Base-by-base conservation (phyloP, 2,888 invertebrate species). In the Cheiracanthium punctorium region DNA sequence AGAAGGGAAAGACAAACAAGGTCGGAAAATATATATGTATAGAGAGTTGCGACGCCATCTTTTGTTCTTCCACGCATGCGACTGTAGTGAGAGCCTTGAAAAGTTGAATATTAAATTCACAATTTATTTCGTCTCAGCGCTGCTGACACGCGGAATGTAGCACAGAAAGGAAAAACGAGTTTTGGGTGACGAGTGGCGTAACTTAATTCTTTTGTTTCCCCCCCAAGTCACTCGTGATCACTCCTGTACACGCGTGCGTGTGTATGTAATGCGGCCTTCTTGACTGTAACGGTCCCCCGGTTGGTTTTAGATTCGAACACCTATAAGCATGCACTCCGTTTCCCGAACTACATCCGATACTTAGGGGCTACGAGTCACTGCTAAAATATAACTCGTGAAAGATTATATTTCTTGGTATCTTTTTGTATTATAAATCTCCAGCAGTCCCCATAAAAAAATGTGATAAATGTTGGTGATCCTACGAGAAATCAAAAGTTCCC, bases 101-200 rank as follows among this genome's bases (percentile, higher is more conserved):
- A 37, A 82, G 84, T 67, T 85, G 85, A 85, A 85, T 85, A 85
- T 85, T 85, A 85, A 85, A 85, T 85, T 85, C 85, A 85, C 85
- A 85, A 85, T 85, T 85, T 85, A 85, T 85, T 85, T 71, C 85
- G 30, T 28, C 85, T 79, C 80, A 85, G 70, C 17, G n/a, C 1
- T 75, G 58, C 79, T 84, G 85, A 80, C 85, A 85, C 74, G 64
- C 41, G 32, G 52, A 82, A 77, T 70, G 70, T 24, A 20, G 64
- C 72, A 64, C 43, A 67, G 52, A 32, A 37, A 33, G 64, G 14
- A n/a, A 20, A 30, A 28, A 32, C 30, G 32, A 28, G 82, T 30
- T n/a, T n/a, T n/a, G 17, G 32, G 43, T 43, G 52, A 30, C 8
- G 73, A 20, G 77, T 14, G 48, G 24, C 29, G 30, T 17, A 72